Base-by-base conservation (phyloP, 1,140 invertebrate species). In the Dolichoris vasculosae region DNA sequence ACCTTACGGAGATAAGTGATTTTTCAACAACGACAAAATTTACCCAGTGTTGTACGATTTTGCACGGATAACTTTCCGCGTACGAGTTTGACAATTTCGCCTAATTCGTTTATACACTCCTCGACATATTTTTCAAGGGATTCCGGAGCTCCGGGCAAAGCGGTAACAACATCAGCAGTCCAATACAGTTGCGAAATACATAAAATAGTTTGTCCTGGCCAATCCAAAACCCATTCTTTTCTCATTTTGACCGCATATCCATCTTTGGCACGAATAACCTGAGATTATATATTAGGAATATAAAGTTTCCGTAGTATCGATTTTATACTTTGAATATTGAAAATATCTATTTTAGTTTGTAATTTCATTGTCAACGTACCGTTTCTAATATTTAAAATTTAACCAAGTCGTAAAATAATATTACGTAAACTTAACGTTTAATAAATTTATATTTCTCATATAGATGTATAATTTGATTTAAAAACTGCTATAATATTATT, bases 161-260 rank as follows among this genome's bases (percentile, higher is more conserved):
- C 95, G 64, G 95, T 93, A 20, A 97, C 96, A n/a, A 98, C 96
- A 90, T 97, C 96, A 0, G 95, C 94, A 0, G 98, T 99, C 98
- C 98, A 99, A 91, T 96, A 98, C 32, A 96, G 96, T 90, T 97
- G 96, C 1, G 97, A 96, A 71, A 98, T 97, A 87, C 97, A 97
- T 88, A 99, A 95, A 2, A 98, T 95, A 35, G 96, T 94, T 94
- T 99, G 98, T 13, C 98, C 98, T 0, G 97, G 97, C 97, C 97
- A 99, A 0, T 95, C 91, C 0, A 97, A 93, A 0, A 98, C 96
- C 98, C 98, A 99, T n/a, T 95, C 90, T 23, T 95, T 94, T 84
- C 98, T 93, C 1, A 93, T 86, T 84, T 95, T 95, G 40, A 93
- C 94, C 0, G 94, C 88, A 90, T 98, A 99, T 40, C 95, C 96